These are phyloP conservation scores for Mesitornis unicolor DNA, from an alignment of 2,113 vertebrate genomes.

Conservation along the genomic window DNA sequence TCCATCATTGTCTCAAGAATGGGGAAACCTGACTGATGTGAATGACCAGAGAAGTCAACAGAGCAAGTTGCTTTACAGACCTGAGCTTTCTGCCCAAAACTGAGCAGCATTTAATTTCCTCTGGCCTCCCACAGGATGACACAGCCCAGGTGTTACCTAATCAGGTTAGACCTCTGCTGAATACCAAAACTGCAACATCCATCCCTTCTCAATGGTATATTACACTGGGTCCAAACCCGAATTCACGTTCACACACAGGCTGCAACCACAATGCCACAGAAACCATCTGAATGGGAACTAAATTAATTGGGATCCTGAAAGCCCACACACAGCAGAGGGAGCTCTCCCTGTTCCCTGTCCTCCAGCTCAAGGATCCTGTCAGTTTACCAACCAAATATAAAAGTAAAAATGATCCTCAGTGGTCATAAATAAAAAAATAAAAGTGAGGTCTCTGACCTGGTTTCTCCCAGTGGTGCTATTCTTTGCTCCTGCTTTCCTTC, in stretches of 20 bases:
- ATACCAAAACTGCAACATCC: background rate
- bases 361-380: background rate
- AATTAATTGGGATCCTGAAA: background rate
- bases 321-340: slow-evolving; percentile 34
- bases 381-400: background rate
- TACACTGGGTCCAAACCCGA: background rate
- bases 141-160: background rate
- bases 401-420: background rate
- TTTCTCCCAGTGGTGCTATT: background rate
- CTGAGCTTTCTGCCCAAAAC: background rate
- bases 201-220: background rate
- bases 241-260: background rate
- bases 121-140: background rate
- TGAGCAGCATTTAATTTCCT: background rate
- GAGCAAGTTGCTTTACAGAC: background rate
- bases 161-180: background rate
- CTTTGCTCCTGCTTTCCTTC: background rate
- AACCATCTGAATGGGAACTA: background rate
- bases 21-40: background rate
- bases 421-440: background rate
- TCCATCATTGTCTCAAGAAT: background rate
- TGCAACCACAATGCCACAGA: background rate
- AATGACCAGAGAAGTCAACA: background rate
- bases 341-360: background rate
- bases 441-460: background rate